Evolutionary conservation across 2,797 vertebrate genomes (phyloP).

Genomic region (Sebastes matsubarae): DNA sequence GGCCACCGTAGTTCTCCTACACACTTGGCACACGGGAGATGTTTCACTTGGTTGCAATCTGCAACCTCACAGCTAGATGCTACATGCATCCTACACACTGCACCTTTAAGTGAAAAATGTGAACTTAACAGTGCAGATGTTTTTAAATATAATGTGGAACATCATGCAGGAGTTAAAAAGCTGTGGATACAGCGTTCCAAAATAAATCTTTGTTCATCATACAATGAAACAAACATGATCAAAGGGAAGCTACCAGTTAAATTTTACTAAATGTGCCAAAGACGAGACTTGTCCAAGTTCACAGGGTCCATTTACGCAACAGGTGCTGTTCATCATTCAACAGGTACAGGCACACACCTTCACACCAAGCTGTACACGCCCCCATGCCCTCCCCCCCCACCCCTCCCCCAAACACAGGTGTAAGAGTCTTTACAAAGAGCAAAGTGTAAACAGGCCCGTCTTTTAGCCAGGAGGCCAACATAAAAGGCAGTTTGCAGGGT

Average conservation of each 20-base stretch:
- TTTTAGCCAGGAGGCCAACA: constrained; percentile 69
- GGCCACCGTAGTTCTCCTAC: too few species aligned
- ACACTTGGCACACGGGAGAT: too few species aligned
- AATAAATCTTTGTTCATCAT: background rate
- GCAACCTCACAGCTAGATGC: too few species aligned
- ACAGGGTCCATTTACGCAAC: constrained; percentile 57
- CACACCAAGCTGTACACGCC: constrained; percentile 23
- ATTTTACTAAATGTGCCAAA: constrained; percentile 6
- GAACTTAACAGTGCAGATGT: too few species aligned
- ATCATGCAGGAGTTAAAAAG: background rate
- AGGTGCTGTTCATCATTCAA: constrained; percentile 74
- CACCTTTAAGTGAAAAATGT: too few species aligned
- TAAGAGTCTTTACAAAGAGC: constrained; percentile 60
- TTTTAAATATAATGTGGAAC: background rate
- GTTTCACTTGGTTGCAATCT: background rate
- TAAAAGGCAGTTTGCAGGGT: constrained; percentile 69
- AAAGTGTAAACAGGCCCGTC: constrained; percentile 67
- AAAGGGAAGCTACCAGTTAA: background rate
- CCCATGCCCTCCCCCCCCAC: too few species aligned
- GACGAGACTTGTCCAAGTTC: constrained; percentile 33
- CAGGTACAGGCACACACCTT: constrained; percentile 63
- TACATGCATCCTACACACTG: too few species aligned
- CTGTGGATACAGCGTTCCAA: background rate
- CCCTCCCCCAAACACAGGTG: constrained; percentile 68
- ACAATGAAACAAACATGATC: background rate